Percentiles rank a stretch among this genome's conserved stretches.
phyloP scores from a whole-genome alignment of 2,113 vertebrate species.

The Mus musculus region GRCm39 chr11:11902001-11902500 shows the following conservation, averaged over 20 bases:
- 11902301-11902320: constrained; percentile 46
- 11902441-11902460: constrained; percentile 85
- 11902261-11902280: neutral
- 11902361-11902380: neutral
- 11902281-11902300: neutral
- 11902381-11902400: constrained; percentile 89
- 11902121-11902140: neutral
- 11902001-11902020: neutral
- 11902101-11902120: neutral
- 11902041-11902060: neutral
- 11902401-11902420: constrained; percentile 93
- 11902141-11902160: constrained; percentile 13
- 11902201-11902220: constrained; percentile 56
- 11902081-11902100: neutral
- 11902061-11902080: constrained; percentile 14
- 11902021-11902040: neutral
- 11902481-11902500: constrained; percentile 73
- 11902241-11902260: neutral
- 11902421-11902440: constrained; percentile 96
- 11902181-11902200: constrained; percentile 56
- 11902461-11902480: constrained; percentile 71
- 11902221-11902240: neutral
- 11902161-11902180: constrained; percentile 37
- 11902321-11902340: constrained; percentile 43
- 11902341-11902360: neutral